These are phyloP conservation scores for Eidolon helvum DNA, from an alignment of 2,113 vertebrate species.

Conservation along the genomic window DNA sequence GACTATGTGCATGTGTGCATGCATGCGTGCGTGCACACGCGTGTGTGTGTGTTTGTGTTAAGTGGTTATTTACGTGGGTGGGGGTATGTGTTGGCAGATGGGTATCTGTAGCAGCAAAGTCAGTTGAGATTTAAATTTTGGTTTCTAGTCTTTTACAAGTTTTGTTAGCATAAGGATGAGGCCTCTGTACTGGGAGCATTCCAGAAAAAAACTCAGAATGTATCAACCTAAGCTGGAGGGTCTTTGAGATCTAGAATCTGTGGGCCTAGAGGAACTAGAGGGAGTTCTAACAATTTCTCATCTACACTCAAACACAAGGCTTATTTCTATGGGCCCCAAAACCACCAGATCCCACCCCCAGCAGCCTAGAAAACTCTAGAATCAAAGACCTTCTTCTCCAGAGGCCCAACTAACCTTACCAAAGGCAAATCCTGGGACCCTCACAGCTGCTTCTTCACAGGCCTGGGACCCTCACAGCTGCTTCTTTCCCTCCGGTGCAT, in stretches of 20 bases:
- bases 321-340: neutral
- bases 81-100: too few relatives aligned
- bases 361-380: conserved; percentile 4
- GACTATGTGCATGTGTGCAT: neutral
- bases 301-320: neutral
- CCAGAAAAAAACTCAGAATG: neutral
- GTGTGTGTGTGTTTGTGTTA: neutral
- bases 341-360: neutral
- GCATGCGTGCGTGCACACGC: too few relatives aligned
- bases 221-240: neutral
- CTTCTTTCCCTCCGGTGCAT: neutral
- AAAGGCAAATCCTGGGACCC: neutral
- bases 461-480: neutral
- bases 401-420: neutral
- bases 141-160: neutral
- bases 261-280: neutral
- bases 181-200: neutral
- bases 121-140: neutral
- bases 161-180: neutral
- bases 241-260: neutral
- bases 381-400: neutral
- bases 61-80: too few relatives aligned
- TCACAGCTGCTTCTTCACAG: neutral
- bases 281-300: neutral
- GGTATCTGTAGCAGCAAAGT: neutral